phyloP scores from a whole-genome alignment of 1,140 invertebrate genomes.

The Coenobita brevimanus region DNA sequence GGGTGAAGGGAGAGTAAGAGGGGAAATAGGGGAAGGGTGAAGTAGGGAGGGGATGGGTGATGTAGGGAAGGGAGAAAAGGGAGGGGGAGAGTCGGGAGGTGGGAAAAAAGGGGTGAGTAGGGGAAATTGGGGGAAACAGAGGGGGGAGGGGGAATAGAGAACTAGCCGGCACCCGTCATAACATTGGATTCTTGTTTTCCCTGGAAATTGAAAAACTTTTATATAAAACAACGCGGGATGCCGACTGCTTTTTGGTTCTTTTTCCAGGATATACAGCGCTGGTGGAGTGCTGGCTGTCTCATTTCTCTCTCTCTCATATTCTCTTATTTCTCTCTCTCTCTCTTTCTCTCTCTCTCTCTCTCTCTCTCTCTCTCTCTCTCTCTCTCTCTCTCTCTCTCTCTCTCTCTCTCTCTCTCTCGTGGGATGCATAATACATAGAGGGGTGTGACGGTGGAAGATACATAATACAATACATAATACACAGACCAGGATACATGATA shows the following conservation, averaged over 20 bases:
- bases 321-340: constrained; percentile 8
- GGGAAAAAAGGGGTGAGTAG: not conserved
- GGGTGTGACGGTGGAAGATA: no score
- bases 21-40: not conserved
- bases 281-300: no score
- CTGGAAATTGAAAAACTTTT: no score
- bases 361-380: constrained; percentile 22
- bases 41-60: not conserved
- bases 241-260: no score
- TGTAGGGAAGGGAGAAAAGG: not conserved
- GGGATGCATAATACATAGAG: no score
- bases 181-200: no score
- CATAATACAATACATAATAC: no score
- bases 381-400: not conserved
- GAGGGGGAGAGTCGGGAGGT: not conserved
- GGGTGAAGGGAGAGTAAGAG: not conserved
- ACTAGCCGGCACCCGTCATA: no score
- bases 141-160: not conserved
- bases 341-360: constrained; percentile 20
- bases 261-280: no score
- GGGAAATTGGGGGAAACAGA: not conserved
- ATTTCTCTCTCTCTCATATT: not conserved
- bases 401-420: no score
- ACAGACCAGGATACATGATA: no score
- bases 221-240: no score